Percentiles rank a stretch among this genome's conserved stretches.
These are phyloP conservation scores for Teleogryllus oceanicus DNA, from an alignment of 2,888 invertebrate genomes.

Conservation along the genomic window DNA sequence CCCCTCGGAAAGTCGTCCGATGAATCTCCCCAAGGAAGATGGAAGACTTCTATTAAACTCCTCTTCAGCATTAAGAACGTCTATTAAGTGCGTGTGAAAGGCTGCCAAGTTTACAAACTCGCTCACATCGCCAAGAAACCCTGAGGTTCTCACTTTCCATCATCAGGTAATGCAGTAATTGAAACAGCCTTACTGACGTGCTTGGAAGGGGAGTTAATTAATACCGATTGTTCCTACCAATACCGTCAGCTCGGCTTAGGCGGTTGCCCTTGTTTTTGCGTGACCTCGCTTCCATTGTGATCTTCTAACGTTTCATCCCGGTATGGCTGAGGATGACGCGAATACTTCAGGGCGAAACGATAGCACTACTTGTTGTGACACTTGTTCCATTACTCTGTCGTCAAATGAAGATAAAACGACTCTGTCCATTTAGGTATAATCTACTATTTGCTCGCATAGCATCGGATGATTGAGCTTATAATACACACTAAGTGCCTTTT, in stretches of 20 bases:
- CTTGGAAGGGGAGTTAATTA: background rate
- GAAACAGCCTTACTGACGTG: background rate
- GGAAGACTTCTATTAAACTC: slow-evolving; percentile 9
- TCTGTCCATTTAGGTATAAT: too few species aligned
- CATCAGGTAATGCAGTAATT: background rate
- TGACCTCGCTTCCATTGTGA: too few species aligned
- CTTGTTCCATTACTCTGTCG: too few species aligned
- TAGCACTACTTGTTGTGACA: too few species aligned
- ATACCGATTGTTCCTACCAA: background rate
- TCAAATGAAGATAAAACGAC: too few species aligned
- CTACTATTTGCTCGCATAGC: too few species aligned
- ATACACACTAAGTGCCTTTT: too few species aligned
- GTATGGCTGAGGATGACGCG: too few species aligned
- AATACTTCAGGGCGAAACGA: too few species aligned
- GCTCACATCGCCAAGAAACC: background rate
- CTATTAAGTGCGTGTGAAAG: slow-evolving; percentile 3
- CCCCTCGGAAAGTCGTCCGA: background rate
- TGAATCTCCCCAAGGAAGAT: background rate
- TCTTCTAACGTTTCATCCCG: too few species aligned
- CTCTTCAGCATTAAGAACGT: background rate
- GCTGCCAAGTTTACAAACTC: slow-evolving; percentile 18
- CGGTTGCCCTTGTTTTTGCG: too few species aligned
- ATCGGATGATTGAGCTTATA: too few species aligned
- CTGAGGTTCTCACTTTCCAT: background rate
- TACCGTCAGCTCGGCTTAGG: background rate